Base-by-base conservation (phyloP, 2,888 invertebrate genomes). In the Mechanitis mazaeus region DNA sequence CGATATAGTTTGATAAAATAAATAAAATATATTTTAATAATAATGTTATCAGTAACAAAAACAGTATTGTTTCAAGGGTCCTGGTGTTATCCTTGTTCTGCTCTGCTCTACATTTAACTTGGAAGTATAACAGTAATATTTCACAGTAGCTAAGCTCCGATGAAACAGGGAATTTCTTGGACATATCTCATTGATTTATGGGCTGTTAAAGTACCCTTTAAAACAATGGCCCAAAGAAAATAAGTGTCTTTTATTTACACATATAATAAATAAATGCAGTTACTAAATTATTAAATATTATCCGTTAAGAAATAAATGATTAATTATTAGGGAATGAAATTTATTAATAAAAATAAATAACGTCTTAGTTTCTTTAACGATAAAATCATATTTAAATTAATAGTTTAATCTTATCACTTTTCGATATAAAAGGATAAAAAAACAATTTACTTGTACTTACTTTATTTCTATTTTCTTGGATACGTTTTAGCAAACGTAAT, bases 121-220 rank as follows among this genome's bases (percentile, higher is more conserved):
- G 76, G 71, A 75, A 74, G 84, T 85, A 85, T 81, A 80, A 20
- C 72, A 78, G 80, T 78, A 78, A 85, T 88, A 87, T 85, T 85
- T 87, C 84, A 88, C 76, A 59, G 72, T 71, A 75, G 74, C 75
- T 79, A 77, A 82, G 81, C 80, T 76, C 71, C 85, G 84, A 85
- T 85, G 87, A 87, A 86, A 83, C 82, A 79, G 81, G 83, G 82
- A 75, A 78, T 80, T 83, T 80, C 76, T 75, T 75, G 78, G 83
- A 85, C 85, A 81, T 85, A 85, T 85, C 87, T 79, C 74, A 80
- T 79, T 88, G 88, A 88, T 87, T 88, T 88, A 87, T 86, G 78
- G 75, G 85, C 84, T 87, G 78, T 81, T 80, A 81, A 84, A 86
- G 82, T 80, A 82, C 84, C 83, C 81, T 80, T 87, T 83, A 82